Evolutionary conservation across 2,797 vertebrate species (phyloP), one percentile per base, ranked within the genome.

Genomic region (Gadopsis marmoratus): DNA sequence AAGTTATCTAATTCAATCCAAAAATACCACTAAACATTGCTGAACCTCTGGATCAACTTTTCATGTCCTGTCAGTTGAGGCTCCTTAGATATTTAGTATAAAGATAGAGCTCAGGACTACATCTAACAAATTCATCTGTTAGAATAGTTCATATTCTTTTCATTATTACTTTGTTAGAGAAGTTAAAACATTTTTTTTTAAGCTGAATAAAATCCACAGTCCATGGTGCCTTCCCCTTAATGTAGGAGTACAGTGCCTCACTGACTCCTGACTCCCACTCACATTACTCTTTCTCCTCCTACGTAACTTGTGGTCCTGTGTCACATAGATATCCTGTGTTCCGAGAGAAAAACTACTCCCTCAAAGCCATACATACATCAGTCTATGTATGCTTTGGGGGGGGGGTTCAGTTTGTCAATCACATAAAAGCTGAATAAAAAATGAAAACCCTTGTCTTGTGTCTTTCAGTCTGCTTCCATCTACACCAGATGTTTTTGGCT

Each of bases 401-500:
- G 48, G 19, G 48, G 48, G 21, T 11, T 50, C n/a, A 9, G 16
- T 48, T 37, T 43, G 51, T 61, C 8, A 39, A 21, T 51, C 37
- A 79, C 59, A 43, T 76, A 62, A 75, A 61, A 45, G 33, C 12
- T 53, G 10, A 51, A 4, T 7, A 47, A 14, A 55, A 71, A 61
- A 65, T 72, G 45, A 59, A 54, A 71, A 55, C 1, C 37, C 47
- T 26, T 67, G 74, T 62, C 53, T 71, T 59, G 60, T 83, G 69
- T 66, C 53, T 64, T 29, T 70, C n/a, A 47, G n/a, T 78, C 31
- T 53, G 71, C 82, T 55, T 88, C 78, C 88, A 91, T 89, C 86
- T 74, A 17, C 76, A 80, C 90, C 94, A 96, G 92, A 94, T 95
- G 92, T 93, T 69, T 59, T n/a, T 88, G 88, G 93, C 95, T 94